phyloP scores from a whole-genome alignment of 2,113 vertebrate species.

The Sturnira hondurensis region DNA sequence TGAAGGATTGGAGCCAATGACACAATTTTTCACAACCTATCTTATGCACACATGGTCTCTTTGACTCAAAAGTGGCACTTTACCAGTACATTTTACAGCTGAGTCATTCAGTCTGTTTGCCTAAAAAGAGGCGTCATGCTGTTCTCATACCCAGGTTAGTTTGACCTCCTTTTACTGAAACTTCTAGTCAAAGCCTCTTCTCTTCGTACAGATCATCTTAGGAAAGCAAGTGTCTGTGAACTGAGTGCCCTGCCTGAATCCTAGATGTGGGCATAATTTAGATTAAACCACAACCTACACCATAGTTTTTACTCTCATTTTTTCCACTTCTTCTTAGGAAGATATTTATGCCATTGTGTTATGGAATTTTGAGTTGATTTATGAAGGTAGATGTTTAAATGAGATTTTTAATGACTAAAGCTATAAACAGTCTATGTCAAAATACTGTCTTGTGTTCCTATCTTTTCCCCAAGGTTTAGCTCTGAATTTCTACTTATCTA shows the following conservation, averaged over 20 bases:
- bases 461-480: background rate
- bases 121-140: background rate
- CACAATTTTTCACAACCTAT: background rate
- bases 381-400: background rate
- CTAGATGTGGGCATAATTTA: background rate
- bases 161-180: background rate
- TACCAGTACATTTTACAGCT: background rate
- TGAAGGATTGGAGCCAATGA: background rate
- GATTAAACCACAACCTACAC: background rate
- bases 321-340: background rate
- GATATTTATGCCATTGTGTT: background rate
- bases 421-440: background rate
- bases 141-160: background rate
- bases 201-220: background rate
- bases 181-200: background rate
- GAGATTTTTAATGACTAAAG: background rate
- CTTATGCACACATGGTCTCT: background rate
- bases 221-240: background rate
- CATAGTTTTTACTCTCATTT: background rate
- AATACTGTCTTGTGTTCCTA: background rate
- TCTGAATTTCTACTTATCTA: background rate
- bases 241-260: background rate
- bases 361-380: slow-evolving; percentile 5
- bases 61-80: background rate
- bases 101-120: background rate